These are phyloP conservation scores for Maniola jurtina DNA, from an alignment of 1,140 invertebrate species.

Conservation along the genomic window DNA sequence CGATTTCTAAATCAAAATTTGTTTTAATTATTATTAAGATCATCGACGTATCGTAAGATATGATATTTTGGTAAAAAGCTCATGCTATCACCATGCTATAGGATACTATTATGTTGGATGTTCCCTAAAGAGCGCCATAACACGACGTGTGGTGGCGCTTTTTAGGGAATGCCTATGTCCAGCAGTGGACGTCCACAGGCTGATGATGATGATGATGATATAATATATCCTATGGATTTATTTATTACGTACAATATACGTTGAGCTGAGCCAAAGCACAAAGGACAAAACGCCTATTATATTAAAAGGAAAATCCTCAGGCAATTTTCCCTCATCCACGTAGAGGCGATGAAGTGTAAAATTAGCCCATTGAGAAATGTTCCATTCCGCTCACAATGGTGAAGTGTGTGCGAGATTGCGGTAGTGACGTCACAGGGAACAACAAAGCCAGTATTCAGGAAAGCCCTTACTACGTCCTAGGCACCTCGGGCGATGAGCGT, in stretches of 20 bases:
- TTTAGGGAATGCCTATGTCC: no score
- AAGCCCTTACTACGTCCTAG: conserved; percentile 31
- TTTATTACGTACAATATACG: not conserved
- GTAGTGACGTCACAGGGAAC: conserved; percentile 25
- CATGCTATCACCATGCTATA: no score
- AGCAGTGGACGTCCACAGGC: no score
- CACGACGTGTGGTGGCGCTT: no score
- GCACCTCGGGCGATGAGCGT: conserved; percentile 30
- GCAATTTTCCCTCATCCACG: conserved; percentile 24
- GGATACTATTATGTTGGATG: no score
- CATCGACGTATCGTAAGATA: no score
- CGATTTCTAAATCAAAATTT: no score
- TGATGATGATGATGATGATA: no score
- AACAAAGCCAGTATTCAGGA: conserved; percentile 38
- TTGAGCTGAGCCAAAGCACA: not conserved
- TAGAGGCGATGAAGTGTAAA: conserved; percentile 45
- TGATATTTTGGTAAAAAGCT: no score
- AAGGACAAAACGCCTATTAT: not conserved
- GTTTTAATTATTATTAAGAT: no score
- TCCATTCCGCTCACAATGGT: conserved; percentile 36
- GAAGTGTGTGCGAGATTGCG: conserved; percentile 45
- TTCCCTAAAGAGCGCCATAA: no score
- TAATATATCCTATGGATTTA: not conserved
- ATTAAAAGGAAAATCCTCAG: conserved; percentile 9
- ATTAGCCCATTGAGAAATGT: conserved; percentile 51